phyloP scores from a whole-genome alignment of 2,797 vertebrate genomes.

The Lithobates pipiens region DNA sequence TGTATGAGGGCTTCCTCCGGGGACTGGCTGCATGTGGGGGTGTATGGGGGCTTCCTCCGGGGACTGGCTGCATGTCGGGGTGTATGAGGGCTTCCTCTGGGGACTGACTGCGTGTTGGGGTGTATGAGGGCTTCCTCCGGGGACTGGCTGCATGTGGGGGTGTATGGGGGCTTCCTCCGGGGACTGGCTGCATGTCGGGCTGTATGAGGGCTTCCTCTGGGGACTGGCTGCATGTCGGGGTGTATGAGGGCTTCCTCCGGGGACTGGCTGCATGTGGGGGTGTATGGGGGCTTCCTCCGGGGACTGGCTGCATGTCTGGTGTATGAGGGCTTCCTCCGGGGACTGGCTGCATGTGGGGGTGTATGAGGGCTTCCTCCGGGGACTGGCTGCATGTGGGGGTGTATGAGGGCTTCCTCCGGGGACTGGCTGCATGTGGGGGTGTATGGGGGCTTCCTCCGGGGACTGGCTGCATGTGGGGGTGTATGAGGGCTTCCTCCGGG shows the following conservation, averaged over 20 bases:
- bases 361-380: too few relatives aligned
- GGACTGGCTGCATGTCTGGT: too few relatives aligned
- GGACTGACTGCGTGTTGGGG: not conserved
- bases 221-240: too few relatives aligned
- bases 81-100: not conserved
- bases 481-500: not conserved
- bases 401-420: not conserved
- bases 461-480: too few relatives aligned
- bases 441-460: too few relatives aligned
- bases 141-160: too few relatives aligned
- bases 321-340: not conserved
- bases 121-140: too few relatives aligned
- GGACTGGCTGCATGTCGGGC: not conserved
- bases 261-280: not conserved
- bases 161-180: not conserved
- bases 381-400: too few relatives aligned
- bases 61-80: too few relatives aligned
- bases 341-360: not conserved
- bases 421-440: not conserved
- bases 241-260: not conserved
- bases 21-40: not conserved
- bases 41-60: too few relatives aligned
- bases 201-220: too few relatives aligned
- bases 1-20: not conserved
- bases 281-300: too few relatives aligned